A percentile compares a stretch with the other conserved stretches of the same genome.
phyloP scores from a whole-genome alignment of 2,888 invertebrate genomes.

The Muschampia plurimacula region DNA sequence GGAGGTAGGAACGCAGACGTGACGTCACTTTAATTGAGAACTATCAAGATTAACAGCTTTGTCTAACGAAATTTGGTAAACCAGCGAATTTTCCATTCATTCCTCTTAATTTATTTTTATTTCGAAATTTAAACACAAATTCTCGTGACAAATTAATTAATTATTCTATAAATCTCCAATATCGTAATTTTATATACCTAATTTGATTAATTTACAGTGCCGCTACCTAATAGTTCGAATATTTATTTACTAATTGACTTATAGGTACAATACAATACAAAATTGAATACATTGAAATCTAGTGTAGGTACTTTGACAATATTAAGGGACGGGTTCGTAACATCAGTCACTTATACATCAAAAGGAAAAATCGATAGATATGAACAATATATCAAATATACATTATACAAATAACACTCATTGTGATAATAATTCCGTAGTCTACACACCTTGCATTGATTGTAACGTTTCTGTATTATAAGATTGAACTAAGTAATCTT shows the following conservation, averaged over 20 bases:
- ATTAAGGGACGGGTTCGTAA: slow-evolving; percentile 40
- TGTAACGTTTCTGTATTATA: slow-evolving; percentile 7
- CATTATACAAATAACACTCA: slow-evolving; percentile 40
- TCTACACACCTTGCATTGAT: slow-evolving; percentile 21
- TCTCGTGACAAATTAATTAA: slow-evolving; percentile 61
- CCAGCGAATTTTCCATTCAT: too few relatives aligned
- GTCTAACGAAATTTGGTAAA: too few relatives aligned
- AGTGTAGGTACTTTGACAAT: slow-evolving; percentile 32
- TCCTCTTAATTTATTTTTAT: too few relatives aligned
- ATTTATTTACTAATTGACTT: slow-evolving; percentile 46
- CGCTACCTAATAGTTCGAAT: slow-evolving; percentile 45
- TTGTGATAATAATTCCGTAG: slow-evolving; percentile 25
- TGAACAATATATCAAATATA: slow-evolving; percentile 25
- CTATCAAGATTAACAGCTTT: too few relatives aligned
- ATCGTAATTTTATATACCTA: slow-evolving; percentile 47
- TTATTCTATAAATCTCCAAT: slow-evolving; percentile 57
- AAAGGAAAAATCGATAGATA: neutral
- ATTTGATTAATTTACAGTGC: slow-evolving; percentile 55
- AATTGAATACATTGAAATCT: slow-evolving; percentile 32
- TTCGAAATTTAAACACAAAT: slow-evolving; percentile 68
- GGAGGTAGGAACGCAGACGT: too few relatives aligned
- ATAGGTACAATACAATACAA: slow-evolving; percentile 42
- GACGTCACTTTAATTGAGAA: too few relatives aligned
- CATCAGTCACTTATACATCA: slow-evolving; percentile 44
- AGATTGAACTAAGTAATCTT: slow-evolving; percentile 25